Percentiles rank a stretch among this genome's conserved stretches.
Conservation (phyloP, 2,797 vertebrate genomes). For the Harpagifer antarcticus region DNA sequence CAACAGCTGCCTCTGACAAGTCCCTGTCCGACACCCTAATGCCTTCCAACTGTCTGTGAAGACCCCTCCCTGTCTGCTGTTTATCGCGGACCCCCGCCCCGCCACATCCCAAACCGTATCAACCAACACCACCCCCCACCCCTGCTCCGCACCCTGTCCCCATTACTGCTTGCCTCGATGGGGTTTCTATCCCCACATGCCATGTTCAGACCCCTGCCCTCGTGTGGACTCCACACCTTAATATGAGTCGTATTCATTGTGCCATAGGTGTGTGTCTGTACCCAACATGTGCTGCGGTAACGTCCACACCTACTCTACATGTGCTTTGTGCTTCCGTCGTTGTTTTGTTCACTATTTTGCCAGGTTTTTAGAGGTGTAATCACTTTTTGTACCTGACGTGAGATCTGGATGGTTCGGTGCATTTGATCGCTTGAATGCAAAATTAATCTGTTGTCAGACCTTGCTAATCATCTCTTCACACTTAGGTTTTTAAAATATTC, state of each 20-base stretch:
- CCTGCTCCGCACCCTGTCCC: slow-evolving; percentile 62
- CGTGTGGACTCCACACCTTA: slow-evolving; percentile 47
- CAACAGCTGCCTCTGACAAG: slow-evolving; percentile 98
- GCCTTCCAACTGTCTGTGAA: slow-evolving; percentile 93
- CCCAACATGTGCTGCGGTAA: slow-evolving; percentile 20
- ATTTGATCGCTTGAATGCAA: slow-evolving; percentile 43
- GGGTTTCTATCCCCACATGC: slow-evolving; percentile 30
- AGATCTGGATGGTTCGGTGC: slow-evolving; percentile 22
- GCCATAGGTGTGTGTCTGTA: slow-evolving; percentile 84
- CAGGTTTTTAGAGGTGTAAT: slow-evolving; percentile 33
- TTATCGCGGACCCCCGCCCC: slow-evolving; percentile 65
- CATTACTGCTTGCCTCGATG: slow-evolving; percentile 16
- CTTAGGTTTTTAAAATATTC: slow-evolving; percentile 23
- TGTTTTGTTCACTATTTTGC: slow-evolving; percentile 41
- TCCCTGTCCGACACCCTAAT: slow-evolving; percentile 94
- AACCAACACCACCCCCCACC: slow-evolving; percentile 41
- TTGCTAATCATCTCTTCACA: slow-evolving; percentile 37
- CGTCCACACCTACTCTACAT: neutral
- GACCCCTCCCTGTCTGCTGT: slow-evolving; percentile 88
- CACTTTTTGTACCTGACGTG: slow-evolving; percentile 50
- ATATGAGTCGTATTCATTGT: slow-evolving; percentile 70
- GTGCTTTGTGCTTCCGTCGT: slow-evolving; percentile 18
- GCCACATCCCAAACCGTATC: slow-evolving; percentile 44
- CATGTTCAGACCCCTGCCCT: slow-evolving; percentile 33
- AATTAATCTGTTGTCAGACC: slow-evolving; percentile 39